Evolutionary conservation across 2,797 vertebrate species (phyloP), one percentile per base, ranked within the genome.

Genomic region (Girardinus metallicus): DNA sequence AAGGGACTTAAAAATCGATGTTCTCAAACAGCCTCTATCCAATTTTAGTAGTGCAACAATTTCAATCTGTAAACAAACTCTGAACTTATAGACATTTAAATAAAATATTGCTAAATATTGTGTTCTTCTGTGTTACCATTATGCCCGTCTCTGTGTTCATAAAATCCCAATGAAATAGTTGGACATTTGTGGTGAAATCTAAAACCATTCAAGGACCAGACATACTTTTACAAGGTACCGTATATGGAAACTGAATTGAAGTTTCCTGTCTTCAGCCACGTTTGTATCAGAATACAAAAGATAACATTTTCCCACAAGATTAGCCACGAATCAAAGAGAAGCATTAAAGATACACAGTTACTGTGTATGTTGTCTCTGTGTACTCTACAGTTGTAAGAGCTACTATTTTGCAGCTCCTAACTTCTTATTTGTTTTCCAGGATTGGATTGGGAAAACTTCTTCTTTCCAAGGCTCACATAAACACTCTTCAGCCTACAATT

Each of bases 361-460:
- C 21, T 53, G 3, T 31, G 76, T 49, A 16, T 74, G 78, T 75
- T 47, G 46, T 53, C 5, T 75, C 3, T 6, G 4, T 76, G 26
- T 36, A 15, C 21, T 47, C 39, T 26, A 36, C 6, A 44, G 80
- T 64, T 16, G 36, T 73, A 80, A 79, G 44, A 16, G 47, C 36
- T 83, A 29, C 31, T 21, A 31, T 21, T 41, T 26, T 72, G 8
- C 8, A 4, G 0, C 34, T 9, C 1, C 18, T 79, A 81, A 88
- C 68, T 80, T 62, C 6, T 72, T 60, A 13, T 88, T 44, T 89
- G 73, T 90, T 74, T 93, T 92, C 79, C 83, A 93, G 92, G 83
- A 78, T 73, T 76, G 34, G 60, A 87, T 2, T 79, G 71, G 82
- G 81, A 46, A 82, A 83, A 75, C 34, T 44, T 83, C 64, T 72